Evolutionary conservation across 1,140 invertebrate genomes (phyloP).

Genomic region (Asbolus verrucosus): DNA sequence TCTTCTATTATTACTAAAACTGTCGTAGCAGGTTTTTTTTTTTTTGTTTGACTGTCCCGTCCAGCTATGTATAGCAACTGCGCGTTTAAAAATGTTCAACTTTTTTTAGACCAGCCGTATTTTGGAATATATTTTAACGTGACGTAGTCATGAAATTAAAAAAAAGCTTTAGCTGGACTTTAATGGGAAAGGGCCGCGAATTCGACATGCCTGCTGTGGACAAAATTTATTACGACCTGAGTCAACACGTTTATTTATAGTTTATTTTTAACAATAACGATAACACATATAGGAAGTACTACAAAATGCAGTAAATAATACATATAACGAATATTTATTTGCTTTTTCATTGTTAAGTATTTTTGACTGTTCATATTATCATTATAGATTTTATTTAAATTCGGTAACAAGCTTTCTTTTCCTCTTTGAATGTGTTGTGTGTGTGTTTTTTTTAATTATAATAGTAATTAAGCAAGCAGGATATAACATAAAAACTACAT

Average conservation of each 20-base stretch:
- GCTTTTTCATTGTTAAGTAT: slow-evolving; percentile 5
- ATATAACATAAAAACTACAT: slow-evolving; percentile 10
- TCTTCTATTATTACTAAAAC: no score
- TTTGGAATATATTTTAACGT: no score
- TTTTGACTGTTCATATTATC: not conserved
- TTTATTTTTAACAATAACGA: slow-evolving; percentile 21
- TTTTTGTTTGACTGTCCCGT: no score
- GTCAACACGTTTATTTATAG: slow-evolving; percentile 34
- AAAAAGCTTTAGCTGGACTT: no score
- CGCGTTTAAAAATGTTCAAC: no score
- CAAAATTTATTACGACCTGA: slow-evolving; percentile 27
- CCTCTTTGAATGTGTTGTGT: not conserved
- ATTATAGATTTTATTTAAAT: no score
- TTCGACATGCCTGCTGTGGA: not conserved
- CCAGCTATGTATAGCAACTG: no score
- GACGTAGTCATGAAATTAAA: no score
- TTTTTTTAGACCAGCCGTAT: no score
- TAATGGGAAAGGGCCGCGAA: no score
- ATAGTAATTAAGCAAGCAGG: slow-evolving; percentile 32
- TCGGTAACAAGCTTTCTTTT: slow-evolving; percentile 10
- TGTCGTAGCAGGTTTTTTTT: no score
- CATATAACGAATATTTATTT: slow-evolving; percentile 22
- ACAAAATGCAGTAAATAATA: slow-evolving; percentile 23
- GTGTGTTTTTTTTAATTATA: slow-evolving; percentile 22
- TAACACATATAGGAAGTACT: slow-evolving; percentile 26